Evolutionary conservation across 2,888 invertebrate genomes (phyloP).

Genomic region (Eupithecia exiguata): DNA sequence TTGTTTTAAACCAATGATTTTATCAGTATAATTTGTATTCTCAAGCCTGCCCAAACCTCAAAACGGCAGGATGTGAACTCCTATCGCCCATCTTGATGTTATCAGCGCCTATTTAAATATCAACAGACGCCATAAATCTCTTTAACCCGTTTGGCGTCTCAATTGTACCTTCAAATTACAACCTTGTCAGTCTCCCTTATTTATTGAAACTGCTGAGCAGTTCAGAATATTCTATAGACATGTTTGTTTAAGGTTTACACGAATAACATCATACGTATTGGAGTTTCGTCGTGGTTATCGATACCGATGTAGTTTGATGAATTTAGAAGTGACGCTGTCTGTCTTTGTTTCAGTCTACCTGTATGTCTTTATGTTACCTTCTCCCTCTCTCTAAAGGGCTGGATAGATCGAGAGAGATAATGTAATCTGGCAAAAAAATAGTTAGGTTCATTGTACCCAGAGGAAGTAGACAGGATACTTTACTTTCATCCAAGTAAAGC

Average conservation of each 20-base stretch:
- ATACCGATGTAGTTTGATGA: not conserved
- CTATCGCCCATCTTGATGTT: slow-evolving; percentile 28
- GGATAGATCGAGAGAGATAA: too few relatives aligned
- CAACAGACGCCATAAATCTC: slow-evolving; percentile 39
- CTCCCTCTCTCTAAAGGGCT: not conserved
- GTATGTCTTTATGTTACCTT: not conserved
- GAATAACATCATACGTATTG: not conserved
- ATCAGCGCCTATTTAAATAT: slow-evolving; percentile 40
- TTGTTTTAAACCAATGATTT: slow-evolving; percentile 11
- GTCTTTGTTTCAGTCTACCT: not conserved
- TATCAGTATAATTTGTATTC: slow-evolving; percentile 23
- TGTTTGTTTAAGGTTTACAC: not conserved
- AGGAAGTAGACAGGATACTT: not conserved
- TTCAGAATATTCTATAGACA: not conserved
- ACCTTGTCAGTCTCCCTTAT: slow-evolving; percentile 10
- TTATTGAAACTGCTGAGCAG: not conserved
- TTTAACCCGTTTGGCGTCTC: slow-evolving; percentile 28
- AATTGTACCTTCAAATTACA: slow-evolving; percentile 15
- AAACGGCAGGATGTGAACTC: slow-evolving; percentile 33
- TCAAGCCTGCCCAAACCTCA: slow-evolving; percentile 17
- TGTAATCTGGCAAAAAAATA: not conserved
- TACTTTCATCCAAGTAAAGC: not conserved
- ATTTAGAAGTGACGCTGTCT: not conserved
- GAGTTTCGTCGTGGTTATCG: not conserved
- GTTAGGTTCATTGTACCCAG: not conserved